These are phyloP conservation scores for Mormyrops boulengeri DNA, from an alignment of 2,797 vertebrate genomes.

Conservation along the genomic window DNA sequence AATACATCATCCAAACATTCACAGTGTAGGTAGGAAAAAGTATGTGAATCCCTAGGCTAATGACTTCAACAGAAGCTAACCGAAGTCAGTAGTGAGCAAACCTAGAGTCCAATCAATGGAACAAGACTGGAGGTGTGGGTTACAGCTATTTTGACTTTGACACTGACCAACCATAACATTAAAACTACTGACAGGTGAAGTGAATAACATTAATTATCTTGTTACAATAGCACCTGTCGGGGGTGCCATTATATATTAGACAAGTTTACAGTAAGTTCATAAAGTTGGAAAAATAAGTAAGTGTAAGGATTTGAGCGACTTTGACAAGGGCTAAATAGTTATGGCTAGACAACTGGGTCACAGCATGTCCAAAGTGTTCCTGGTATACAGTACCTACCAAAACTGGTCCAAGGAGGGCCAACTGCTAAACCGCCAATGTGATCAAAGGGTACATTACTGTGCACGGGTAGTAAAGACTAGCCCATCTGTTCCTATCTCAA, in stretches of 20 bases:
- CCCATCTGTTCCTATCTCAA: no score
- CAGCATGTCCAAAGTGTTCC: no score
- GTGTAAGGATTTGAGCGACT: no score
- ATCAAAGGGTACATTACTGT: no score
- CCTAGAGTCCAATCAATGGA: neutral
- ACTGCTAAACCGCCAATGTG: no score
- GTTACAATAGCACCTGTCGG: neutral
- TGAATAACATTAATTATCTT: neutral
- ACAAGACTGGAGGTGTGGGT: neutral
- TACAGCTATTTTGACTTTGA: neutral
- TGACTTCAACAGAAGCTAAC: neutral
- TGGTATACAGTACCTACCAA: no score
- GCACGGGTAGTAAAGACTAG: no score
- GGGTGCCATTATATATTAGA: neutral
- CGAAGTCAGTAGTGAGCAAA: neutral
- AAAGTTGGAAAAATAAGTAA: no score
- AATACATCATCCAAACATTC: neutral
- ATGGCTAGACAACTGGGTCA: no score
- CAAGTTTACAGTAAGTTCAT: no score
- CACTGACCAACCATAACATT: neutral
- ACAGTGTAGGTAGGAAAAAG: neutral
- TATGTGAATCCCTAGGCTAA: neutral
- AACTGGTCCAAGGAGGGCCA: no score
- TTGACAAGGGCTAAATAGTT: no score
- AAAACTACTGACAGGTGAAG: neutral